Conservation (phyloP, 2,888 invertebrate genomes). For the Acleris sparsana region DNA sequence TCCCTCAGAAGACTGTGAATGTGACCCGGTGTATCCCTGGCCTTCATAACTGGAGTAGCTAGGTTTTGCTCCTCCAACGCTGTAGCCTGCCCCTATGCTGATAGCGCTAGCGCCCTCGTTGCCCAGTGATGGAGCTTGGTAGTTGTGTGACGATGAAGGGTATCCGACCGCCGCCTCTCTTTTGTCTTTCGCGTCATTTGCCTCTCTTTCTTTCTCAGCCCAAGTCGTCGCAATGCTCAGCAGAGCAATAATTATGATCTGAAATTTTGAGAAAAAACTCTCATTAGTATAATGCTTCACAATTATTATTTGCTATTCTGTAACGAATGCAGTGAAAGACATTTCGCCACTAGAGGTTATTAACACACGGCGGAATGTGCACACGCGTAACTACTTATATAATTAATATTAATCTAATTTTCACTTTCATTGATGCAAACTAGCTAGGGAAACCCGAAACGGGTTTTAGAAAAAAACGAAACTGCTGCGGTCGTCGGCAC, state of each 20-base stretch:
- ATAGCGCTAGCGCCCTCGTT: slow-evolving; percentile 73
- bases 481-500: slow-evolving; percentile 50
- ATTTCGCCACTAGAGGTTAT: slow-evolving; percentile 20
- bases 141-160: slow-evolving; percentile 51
- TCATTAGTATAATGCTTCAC: slow-evolving; percentile 27
- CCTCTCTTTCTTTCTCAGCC: slow-evolving; percentile 61
- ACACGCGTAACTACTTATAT: slow-evolving; percentile 25
- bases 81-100: slow-evolving; percentile 77
- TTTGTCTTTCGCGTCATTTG: slow-evolving; percentile 71
- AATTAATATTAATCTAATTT: slow-evolving; percentile 39
- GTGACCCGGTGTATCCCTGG: slow-evolving; percentile 55
- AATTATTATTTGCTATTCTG: slow-evolving; percentile 13
- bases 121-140: slow-evolving; percentile 50
- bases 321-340: slow-evolving; percentile 10
- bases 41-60: slow-evolving; percentile 57
- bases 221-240: slow-evolving; percentile 67
- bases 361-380: slow-evolving; percentile 25
- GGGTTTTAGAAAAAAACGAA: slow-evolving; percentile 57
- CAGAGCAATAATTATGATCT: slow-evolving; percentile 70
- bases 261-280: slow-evolving; percentile 53
- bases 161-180: slow-evolving; percentile 68
- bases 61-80: slow-evolving; percentile 73
- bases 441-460: slow-evolving; percentile 51
- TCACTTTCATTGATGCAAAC: slow-evolving; percentile 54
- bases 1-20: slow-evolving; percentile 59